Evolutionary conservation across 2,888 invertebrate species (phyloP), one percentile per base, ranked within the genome.

Genomic region (Nomada ruficornis): DNA sequence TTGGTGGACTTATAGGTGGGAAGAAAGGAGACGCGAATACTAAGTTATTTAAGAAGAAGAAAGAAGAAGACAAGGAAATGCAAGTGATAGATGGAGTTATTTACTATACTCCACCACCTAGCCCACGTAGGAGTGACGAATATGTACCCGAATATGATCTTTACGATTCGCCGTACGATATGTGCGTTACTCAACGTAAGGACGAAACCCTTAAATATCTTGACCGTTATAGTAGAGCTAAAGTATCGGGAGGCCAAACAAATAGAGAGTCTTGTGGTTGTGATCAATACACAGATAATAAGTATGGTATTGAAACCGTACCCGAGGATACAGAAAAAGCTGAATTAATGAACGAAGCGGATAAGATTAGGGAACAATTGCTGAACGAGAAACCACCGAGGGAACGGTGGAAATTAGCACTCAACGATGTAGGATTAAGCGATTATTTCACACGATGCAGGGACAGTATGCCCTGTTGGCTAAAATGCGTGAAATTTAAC

Each of bases 91-190:
- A 92, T 10, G 91, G 92, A 42, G 72, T 91, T 0, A 76, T 80
- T 55, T 90, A 89, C 70, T 64, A 90, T 0, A 92, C 92, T 4
- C 92, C 92, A n/a, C 85, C 84, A 0, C 84, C 87, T 15, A 93
- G 92, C 76, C 89, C 88, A 0, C 85, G 89, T 18, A 86, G 88
- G 64, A 92, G 92, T 64, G 88, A 91, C 11, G 92, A 93, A 67
- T 93, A 93, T 47, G 82, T 93, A 18, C 91, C 91, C 0, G 92
- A 93, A 75, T 92, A 93, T 70, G 93, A 91, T 72, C 80, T 93
- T 7, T 76, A 67, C 9, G 63, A 83, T 44, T 86, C 84, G 0
- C 90, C 91, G 0, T 89, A 91, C 69, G 83, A 90, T 5, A 87
- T 81, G 80, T 90, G 89, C 68, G 20, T 63, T 5, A 79, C 76